Evolutionary conservation across 1,140 invertebrate species (phyloP), one percentile per base, ranked within the genome.

Genomic region (Bombus turneri): DNA sequence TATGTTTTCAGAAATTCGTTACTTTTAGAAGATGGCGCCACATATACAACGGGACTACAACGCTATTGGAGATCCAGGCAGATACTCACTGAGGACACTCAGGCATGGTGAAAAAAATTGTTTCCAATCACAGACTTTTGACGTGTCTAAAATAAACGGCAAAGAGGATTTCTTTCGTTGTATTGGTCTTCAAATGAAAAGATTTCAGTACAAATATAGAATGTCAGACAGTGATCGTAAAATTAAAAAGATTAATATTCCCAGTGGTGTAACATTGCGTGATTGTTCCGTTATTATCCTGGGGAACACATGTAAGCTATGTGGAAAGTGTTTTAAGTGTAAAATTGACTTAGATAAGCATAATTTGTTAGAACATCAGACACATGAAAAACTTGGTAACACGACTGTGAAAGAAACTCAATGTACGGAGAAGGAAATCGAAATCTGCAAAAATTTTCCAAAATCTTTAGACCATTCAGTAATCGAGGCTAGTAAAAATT

Each of bases 311-410:
- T 93, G 92, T 66, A 64, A 76, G n/a, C 53, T 90, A n/a, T 93
- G 92, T 74, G 83, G 87, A 8, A 91, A 76, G 53, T 75, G 53
- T 37, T 92, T 92, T 39, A 93, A 93, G 57, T 93, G 92, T 47
- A 39, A 78, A 37, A 90, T 68, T 8, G 92, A 93, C 39, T 18
- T 93, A 18, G 31, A 79, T 41, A 0, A 74, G 2, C 92, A 93
- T 34, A 43, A n/a, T 3, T 22, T 10, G n/a, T 73, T 53, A 31
- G 74, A 47, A 18, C 89, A 90, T 34, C 3, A 28, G 12, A 2
- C 12, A 15, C 37, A 8, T 31, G 39, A 1, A 25, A n/a, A 66
- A 39, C 22, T 22, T 28, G 0, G 3, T 4, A 28, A 0, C 22
- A 43, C 2, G 5, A 28, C n/a, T 3, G 8, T 9, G 0, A n/a